These are phyloP conservation scores for Eupithecia subumbrata DNA, from an alignment of 2,888 invertebrate genomes.

Conservation along the genomic window DNA sequence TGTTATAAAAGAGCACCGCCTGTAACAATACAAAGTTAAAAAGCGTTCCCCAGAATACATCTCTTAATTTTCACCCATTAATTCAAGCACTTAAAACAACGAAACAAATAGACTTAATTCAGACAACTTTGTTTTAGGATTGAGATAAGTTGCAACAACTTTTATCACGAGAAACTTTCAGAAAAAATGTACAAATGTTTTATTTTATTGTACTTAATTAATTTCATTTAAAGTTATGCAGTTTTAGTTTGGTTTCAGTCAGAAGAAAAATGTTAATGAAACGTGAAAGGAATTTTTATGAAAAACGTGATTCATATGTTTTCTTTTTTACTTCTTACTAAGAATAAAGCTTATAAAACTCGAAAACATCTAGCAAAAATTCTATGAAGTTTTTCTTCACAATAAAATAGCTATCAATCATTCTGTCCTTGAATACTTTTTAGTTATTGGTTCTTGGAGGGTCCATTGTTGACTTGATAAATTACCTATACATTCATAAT, in stretches of 20 bases:
- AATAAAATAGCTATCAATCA: slow-evolving; percentile 24
- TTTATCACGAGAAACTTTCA: slow-evolving; percentile 9
- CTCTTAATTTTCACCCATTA: slow-evolving; percentile 33
- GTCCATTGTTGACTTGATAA: slow-evolving; percentile 34
- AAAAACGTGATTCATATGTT: not conserved
- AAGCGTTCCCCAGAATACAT: slow-evolving; percentile 25
- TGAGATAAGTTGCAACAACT: slow-evolving; percentile 25
- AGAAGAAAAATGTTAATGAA: not conserved
- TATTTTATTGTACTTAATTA: not conserved
- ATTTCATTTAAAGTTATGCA: not conserved
- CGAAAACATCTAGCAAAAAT: not conserved
- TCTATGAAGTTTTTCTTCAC: slow-evolving; percentile 19
- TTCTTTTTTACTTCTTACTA: not conserved
- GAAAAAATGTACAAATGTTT: not conserved
- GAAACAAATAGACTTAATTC: slow-evolving; percentile 36
- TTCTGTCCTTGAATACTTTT: slow-evolving; percentile 8
- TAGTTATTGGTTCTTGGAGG: slow-evolving; percentile 11
- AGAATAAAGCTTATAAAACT: not conserved
- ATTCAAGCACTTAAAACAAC: slow-evolving; percentile 31
- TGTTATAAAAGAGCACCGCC: slow-evolving; percentile 17
- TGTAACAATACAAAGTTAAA: slow-evolving; percentile 22
- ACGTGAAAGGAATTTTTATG: not conserved
- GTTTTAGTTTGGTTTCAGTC: not conserved
- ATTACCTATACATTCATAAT: slow-evolving; percentile 27
- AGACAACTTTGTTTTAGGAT: slow-evolving; percentile 38